phyloP scores from a whole-genome alignment of 2,888 invertebrate genomes.

The Rambutsinella grinnellia region DNA sequence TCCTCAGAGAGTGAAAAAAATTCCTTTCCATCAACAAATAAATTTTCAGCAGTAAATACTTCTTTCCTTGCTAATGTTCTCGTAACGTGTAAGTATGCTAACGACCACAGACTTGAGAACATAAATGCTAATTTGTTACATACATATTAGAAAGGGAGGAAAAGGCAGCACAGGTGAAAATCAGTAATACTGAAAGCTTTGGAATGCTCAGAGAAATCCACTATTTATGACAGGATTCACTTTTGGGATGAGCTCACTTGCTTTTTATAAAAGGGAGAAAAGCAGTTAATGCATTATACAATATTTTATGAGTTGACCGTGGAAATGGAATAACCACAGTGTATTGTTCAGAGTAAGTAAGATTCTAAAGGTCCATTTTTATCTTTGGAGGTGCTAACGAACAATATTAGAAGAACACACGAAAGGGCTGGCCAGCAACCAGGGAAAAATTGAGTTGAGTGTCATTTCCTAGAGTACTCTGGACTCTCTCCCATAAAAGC shows the following conservation, averaged over 20 bases:
- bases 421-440: constrained; percentile 1
- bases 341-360: too few species aligned
- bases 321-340: constrained; percentile 49
- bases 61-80: background rate
- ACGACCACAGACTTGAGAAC: constrained; percentile 5
- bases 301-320: constrained; percentile 55
- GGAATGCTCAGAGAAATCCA: background rate
- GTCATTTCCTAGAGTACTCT: constrained; percentile 19
- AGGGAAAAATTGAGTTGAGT: constrained; percentile 23
- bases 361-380: background rate
- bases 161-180: constrained; percentile 15
- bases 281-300: constrained; percentile 39
- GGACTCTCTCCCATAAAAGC: constrained; percentile 25
- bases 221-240: background rate
- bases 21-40: constrained; percentile 58
- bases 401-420: background rate
- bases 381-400: constrained; percentile 45
- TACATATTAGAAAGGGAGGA: constrained; percentile 3
- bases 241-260: background rate
- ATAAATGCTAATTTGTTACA: constrained; percentile 33
- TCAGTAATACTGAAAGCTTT: background rate
- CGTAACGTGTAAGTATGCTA: constrained; percentile 10
- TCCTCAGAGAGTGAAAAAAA: too few species aligned
- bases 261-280: background rate
- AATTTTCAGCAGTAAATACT: constrained; percentile 37